Percentiles rank a stretch among this genome's conserved stretches.
phyloP scores from a whole-genome alignment of 2,113 vertebrate genomes.

The Vombatus ursinus region DNA sequence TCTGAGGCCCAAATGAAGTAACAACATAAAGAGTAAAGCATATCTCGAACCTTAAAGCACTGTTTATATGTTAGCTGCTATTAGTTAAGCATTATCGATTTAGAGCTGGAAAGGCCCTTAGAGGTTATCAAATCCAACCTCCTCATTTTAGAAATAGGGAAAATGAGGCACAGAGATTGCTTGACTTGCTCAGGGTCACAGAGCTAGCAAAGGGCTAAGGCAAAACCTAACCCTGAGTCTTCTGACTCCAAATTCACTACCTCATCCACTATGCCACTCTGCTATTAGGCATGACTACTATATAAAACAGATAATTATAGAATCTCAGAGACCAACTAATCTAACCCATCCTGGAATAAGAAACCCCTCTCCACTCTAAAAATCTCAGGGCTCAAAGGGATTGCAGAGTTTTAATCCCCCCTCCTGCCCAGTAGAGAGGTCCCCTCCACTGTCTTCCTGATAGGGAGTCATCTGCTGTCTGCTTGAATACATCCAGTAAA shows the following conservation, averaged over 20 bases:
- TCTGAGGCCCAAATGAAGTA: neutral
- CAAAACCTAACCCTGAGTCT: neutral
- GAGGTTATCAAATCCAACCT: neutral
- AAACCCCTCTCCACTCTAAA: neutral
- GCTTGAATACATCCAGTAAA: neutral
- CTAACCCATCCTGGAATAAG: neutral
- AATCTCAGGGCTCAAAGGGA: neutral
- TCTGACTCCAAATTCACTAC: neutral
- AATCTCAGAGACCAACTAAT: neutral
- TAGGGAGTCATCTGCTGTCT: neutral
- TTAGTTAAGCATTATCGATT: neutral
- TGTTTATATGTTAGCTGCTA: neutral
- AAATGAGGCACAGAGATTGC: neutral
- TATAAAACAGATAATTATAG: neutral
- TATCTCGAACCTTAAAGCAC: neutral
- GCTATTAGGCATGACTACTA: neutral
- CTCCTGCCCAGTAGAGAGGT: neutral
- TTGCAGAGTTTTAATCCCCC: neutral
- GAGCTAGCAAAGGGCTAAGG: neutral
- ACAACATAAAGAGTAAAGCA: neutral
- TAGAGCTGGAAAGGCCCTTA: neutral
- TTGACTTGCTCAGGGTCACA: neutral
- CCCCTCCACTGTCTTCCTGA: neutral
- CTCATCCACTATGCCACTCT: neutral
- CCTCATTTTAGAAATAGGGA: neutral